A percentile compares a stretch with the other conserved stretches of the same genome.
Conservation (phyloP, 2,113 vertebrate genomes). For the Empidonax traillii region DNA sequence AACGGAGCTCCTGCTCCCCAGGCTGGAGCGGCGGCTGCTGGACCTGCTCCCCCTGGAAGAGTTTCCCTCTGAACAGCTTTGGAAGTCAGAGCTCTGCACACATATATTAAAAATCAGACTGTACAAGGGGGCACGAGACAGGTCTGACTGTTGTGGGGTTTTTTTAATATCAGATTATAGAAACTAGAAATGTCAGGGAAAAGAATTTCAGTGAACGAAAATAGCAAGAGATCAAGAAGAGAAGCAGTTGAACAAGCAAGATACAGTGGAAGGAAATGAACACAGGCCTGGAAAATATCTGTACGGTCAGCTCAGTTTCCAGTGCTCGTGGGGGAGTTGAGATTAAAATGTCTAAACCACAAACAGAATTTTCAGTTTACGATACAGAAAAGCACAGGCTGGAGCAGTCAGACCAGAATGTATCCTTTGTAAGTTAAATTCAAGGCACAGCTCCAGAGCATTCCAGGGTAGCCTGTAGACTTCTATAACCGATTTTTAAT, state of each 20-base stretch:
- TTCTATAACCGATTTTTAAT: constrained; percentile 14
- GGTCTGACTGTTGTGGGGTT: not conserved
- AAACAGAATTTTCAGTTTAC: constrained; percentile 28
- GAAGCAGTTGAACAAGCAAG: not conserved
- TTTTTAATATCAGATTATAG: not conserved
- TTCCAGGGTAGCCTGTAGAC: not conserved
- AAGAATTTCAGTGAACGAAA: not conserved
- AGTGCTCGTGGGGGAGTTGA: not conserved
- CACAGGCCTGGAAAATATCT: constrained; percentile 17
- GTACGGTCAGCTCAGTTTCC: not conserved
- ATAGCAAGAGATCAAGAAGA: not conserved
- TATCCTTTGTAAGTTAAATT: constrained; percentile 17
- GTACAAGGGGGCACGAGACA: not conserved
- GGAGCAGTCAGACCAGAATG: not conserved
- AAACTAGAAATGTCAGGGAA: constrained; percentile 17
- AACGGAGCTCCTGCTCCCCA: not conserved
- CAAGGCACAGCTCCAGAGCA: not conserved
- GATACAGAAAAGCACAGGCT: constrained; percentile 23
- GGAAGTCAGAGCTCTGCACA: not conserved
- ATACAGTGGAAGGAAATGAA: constrained; percentile 12
- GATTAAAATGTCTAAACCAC: constrained; percentile 50
- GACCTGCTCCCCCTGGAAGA: accelerated
- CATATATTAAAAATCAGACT: not conserved
- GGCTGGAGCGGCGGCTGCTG: accelerated
- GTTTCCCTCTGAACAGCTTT: not conserved